phyloP scores from a whole-genome alignment of 1,140 invertebrate species.

The Bombus pascuorum region DNA sequence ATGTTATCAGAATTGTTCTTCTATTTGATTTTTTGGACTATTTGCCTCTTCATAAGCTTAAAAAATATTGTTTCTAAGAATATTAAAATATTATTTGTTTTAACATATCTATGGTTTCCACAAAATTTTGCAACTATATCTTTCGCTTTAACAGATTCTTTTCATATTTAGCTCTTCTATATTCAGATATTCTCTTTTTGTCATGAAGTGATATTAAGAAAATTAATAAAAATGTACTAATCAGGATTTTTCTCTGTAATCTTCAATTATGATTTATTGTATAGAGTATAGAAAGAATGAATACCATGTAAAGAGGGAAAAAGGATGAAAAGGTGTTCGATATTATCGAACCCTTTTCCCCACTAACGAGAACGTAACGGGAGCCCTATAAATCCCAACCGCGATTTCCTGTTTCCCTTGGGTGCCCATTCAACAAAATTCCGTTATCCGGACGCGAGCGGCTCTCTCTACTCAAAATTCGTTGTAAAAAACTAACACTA shows the following conservation, averaged over 20 bases:
- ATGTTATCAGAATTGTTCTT: too few species aligned
- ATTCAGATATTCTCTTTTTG: too few species aligned
- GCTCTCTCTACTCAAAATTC: slow-evolving; percentile 16
- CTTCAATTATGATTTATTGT: not conserved
- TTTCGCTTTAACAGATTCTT: too few species aligned
- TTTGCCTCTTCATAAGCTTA: too few species aligned
- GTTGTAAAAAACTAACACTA: not conserved
- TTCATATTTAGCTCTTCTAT: too few species aligned
- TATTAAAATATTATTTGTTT: too few species aligned
- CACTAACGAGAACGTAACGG: slow-evolving; percentile 37
- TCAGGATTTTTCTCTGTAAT: not conserved
- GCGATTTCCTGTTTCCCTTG: slow-evolving; percentile 33
- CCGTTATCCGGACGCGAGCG: slow-evolving; percentile 40
- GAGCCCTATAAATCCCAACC: not conserved
- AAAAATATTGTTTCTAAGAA: too few species aligned
- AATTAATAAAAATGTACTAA: not conserved
- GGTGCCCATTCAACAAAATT: slow-evolving; percentile 24
- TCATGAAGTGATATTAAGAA: too few species aligned
- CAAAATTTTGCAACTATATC: too few species aligned
- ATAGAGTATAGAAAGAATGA: not conserved
- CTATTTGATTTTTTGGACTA: too few species aligned
- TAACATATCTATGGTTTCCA: too few species aligned
- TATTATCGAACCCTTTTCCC: slow-evolving; percentile 46
- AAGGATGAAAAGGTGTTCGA: not conserved
- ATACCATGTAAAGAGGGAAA: not conserved